phyloP scores from a whole-genome alignment of 2,797 vertebrate species.

The Scleropages formosus region DNA sequence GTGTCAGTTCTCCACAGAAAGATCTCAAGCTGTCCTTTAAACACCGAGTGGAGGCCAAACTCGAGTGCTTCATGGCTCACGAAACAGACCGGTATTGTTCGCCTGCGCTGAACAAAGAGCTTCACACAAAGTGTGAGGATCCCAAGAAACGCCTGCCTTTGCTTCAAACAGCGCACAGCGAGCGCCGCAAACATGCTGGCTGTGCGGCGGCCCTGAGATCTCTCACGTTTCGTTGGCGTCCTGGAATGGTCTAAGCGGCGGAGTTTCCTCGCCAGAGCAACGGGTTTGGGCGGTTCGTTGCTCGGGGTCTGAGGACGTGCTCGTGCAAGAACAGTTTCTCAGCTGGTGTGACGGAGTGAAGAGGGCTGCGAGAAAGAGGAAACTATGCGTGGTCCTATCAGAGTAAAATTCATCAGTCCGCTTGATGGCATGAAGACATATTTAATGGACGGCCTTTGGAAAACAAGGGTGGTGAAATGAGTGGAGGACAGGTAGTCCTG shows the following conservation, averaged over 20 bases:
- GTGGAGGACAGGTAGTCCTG: no score
- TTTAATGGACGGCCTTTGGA: neutral
- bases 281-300: neutral
- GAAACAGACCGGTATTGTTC: neutral
- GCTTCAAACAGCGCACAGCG: neutral
- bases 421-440: neutral
- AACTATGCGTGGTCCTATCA: neutral
- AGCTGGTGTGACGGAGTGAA: neutral
- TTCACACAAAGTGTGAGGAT: neutral
- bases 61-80: neutral
- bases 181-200: neutral
- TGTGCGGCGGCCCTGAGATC: neutral
- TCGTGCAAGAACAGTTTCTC: neutral
- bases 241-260: neutral
- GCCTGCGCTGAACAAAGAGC: neutral
- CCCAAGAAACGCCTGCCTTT: neutral
- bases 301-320: neutral
- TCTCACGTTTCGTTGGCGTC: slow-evolving; percentile 12
- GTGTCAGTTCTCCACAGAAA: neutral
- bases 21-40: neutral
- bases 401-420: neutral
- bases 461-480: no score
- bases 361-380: neutral
- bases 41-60: neutral
- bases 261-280: no score